Evolutionary conservation across 2,113 vertebrate species (phyloP), one percentile per base, ranked within the genome.

Genomic region (Callorhinus ursinus): DNA sequence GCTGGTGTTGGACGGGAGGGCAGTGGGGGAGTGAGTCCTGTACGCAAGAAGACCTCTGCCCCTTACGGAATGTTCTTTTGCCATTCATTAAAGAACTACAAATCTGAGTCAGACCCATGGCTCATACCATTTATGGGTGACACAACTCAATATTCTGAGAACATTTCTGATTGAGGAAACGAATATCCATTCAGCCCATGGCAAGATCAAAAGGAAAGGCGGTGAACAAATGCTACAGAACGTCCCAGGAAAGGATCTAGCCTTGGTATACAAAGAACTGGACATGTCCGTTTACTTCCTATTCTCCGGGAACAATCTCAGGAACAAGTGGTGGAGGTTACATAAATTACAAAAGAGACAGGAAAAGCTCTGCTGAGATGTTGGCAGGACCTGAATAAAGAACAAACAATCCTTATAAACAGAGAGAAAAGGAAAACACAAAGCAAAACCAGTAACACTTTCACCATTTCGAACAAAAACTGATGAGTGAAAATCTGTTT

Each of bases 41-140:
- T 94, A 67, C 65, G 57, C 95, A 82, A 51, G 28, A 65, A 92
- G 83, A 79, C n/a, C 46, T 63, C 7, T 90, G 81, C 59, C 53
- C 39, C 22, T 90, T 97, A 86, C 93, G 92, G 95, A 97, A 97
- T 96, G 93, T 95, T 86, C 95, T 77, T 71, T 94, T n/a, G 57
- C 79, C 79, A 88, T 86, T 96, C 95, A 97, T 93, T 95, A 94
- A 84, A 96, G 80, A 90, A 90, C 61, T 82, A 74, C 67, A 80
- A n/a, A 95, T 57, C 95, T 96, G 95, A 98, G 72, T 97, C 96
- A 98, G 49, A 72, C 46, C 51, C 93, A 72, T 18, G 88, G 31
- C 42, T 49, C 74, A 49, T 10, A 16, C 7, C 42, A 91, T 21
- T 85, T 53, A 77, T 0, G 24, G 84, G 71, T 77, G 91, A 90